A percentile compares a stretch with the other conserved stretches of the same genome.
These are phyloP conservation scores for Pelecanus crispus DNA, from an alignment of 2,113 vertebrate genomes.

Conservation along the genomic window DNA sequence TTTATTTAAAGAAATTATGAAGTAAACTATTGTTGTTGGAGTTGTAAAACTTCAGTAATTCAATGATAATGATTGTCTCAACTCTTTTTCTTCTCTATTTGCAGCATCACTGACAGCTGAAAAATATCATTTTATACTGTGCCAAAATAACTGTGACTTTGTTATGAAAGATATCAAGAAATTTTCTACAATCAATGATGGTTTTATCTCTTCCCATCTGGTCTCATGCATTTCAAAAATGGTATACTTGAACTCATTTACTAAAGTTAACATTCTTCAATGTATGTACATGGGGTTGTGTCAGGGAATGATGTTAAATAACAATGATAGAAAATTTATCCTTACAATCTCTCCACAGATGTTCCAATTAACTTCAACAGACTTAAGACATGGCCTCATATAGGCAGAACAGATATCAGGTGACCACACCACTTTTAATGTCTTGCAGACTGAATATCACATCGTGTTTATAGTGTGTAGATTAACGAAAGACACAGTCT, in stretches of 20 bases:
- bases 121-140: not conserved
- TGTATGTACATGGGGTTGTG: not conserved
- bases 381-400: not conserved
- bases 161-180: not conserved
- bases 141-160: not conserved
- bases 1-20: not conserved
- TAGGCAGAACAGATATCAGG: not conserved
- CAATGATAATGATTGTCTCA: not conserved
- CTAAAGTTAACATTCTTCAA: not conserved
- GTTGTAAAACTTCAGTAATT: not conserved
- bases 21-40: not conserved
- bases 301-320: not conserved
- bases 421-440: not conserved
- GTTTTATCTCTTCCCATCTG: not conserved
- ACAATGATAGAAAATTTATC: not conserved
- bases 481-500: not conserved
- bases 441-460: not conserved
- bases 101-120: slow-evolving; percentile 5
- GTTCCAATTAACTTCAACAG: not conserved
- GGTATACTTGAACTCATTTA: not conserved
- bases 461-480: not conserved
- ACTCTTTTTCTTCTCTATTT: not conserved
- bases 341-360: not conserved
- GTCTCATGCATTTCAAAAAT: not conserved
- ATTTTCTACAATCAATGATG: not conserved